phyloP scores from a whole-genome alignment of 2,797 vertebrate genomes.

The Simalia tracyae region DNA sequence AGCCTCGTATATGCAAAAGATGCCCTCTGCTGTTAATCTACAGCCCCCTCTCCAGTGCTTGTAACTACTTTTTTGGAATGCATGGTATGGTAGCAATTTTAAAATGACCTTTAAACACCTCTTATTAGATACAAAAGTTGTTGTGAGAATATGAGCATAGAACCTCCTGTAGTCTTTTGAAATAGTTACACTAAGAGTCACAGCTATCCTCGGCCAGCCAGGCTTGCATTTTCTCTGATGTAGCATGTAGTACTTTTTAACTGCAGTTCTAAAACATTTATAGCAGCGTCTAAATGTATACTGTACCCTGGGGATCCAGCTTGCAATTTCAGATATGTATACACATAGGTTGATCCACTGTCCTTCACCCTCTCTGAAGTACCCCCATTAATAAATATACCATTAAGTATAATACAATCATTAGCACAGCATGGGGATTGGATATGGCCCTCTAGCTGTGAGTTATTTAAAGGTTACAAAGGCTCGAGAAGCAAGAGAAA shows the following conservation, averaged over 20 bases:
- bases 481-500: not conserved
- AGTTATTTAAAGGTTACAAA: conserved; percentile 42
- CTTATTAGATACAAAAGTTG: conserved; percentile 7
- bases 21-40: not conserved
- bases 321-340: conserved; percentile 32
- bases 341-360: conserved; percentile 32
- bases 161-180: not conserved
- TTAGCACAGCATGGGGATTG: conserved; percentile 33
- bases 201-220: not conserved
- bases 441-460: conserved; percentile 23
- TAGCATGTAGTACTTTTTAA: not conserved
- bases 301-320: conserved; percentile 14
- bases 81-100: not conserved
- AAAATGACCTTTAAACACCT: conserved; percentile 8
- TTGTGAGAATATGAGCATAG: not conserved
- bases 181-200: conserved; percentile 1
- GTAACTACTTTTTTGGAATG: not conserved
- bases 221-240: conserved; percentile 15
- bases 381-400: conserved; percentile 34
- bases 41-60: not conserved
- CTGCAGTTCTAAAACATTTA: conserved; percentile 26
- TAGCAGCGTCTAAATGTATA: conserved; percentile 22
- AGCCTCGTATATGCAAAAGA: not conserved
- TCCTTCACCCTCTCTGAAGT: conserved; percentile 29
- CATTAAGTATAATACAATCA: conserved; percentile 34